Percentiles rank a stretch among this genome's conserved stretches.
Conservation (phyloP, 2,888 invertebrate genomes). For the Oligia fasciuncula region DNA sequence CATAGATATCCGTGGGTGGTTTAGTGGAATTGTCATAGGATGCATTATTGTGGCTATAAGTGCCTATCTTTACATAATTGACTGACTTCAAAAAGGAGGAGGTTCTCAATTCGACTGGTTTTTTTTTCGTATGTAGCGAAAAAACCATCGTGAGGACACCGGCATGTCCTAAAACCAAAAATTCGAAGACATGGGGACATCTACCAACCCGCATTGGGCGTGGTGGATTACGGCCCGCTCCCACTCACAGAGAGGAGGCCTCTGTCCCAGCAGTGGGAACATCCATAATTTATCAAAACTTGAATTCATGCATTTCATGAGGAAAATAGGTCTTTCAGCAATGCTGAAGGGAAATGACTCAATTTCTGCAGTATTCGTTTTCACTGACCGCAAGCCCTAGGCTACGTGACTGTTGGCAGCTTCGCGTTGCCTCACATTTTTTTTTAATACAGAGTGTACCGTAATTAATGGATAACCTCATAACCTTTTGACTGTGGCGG, state of each 20-base stretch:
- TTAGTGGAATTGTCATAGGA: too few relatives aligned
- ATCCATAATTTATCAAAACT: background rate
- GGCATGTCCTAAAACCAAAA: background rate
- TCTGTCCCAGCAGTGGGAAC: background rate
- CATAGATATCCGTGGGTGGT: too few relatives aligned
- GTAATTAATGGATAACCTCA: too few relatives aligned
- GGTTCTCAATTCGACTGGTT: too few relatives aligned
- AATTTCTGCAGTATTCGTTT: background rate
- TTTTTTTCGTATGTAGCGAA: background rate
- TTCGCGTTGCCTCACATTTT: background rate
- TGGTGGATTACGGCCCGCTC: background rate
- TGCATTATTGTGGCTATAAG: too few relatives aligned
- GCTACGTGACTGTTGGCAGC: conserved; percentile 24
- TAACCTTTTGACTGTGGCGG: too few relatives aligned
- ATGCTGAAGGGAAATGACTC: background rate
- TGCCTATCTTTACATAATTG: too few relatives aligned
- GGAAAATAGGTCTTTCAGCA: background rate
- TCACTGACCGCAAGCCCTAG: background rate
- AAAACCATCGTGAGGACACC: background rate
- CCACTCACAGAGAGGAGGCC: too few relatives aligned
- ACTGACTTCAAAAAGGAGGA: too few relatives aligned
- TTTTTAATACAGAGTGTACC: too few relatives aligned
- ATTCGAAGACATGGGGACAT: background rate
- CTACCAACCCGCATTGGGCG: background rate
- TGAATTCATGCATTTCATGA: background rate